A percentile compares a stretch with the other conserved stretches of the same genome.
Conservation (phyloP, 2,888 invertebrate genomes). For the Pachydiplax longipennis region DNA sequence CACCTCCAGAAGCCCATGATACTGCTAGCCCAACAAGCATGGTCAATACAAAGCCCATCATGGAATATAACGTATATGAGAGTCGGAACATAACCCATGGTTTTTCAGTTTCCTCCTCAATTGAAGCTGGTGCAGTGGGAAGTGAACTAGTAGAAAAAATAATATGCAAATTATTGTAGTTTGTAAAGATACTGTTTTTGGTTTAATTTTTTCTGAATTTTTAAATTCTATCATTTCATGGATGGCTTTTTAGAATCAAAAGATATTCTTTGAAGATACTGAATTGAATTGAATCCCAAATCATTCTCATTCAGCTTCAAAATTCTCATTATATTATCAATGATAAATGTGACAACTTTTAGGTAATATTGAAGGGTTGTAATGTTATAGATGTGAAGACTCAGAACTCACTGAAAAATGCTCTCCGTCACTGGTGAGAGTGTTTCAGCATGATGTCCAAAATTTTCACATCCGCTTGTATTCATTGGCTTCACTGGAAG, state of each 20-base stretch:
- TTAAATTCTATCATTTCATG: not conserved
- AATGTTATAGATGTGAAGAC: not conserved
- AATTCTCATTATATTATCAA: too few species aligned
- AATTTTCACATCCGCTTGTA: not conserved
- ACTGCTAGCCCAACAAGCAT: slow-evolving; percentile 8
- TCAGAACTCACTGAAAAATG: not conserved
- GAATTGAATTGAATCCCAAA: too few species aligned
- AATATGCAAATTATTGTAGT: not conserved
- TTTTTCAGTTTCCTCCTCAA: not conserved
- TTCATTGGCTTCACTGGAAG: slow-evolving; percentile 25
- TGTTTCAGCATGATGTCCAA: not conserved
- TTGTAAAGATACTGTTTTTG: not conserved
- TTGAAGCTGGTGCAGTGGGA: not conserved
- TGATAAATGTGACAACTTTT: too few species aligned
- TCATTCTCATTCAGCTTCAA: too few species aligned
- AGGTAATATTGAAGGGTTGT: too few species aligned
- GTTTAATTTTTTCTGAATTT: not conserved
- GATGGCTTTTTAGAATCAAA: not conserved
- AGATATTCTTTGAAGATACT: not conserved
- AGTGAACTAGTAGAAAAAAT: not conserved
- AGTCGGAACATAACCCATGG: not conserved
- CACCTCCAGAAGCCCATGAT: not conserved
- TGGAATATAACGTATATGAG: not conserved
- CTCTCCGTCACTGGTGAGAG: not conserved
- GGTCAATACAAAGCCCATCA: not conserved